phyloP scores from a whole-genome alignment of 2,888 invertebrate species.

The Drosophila neonasuta region DNA sequence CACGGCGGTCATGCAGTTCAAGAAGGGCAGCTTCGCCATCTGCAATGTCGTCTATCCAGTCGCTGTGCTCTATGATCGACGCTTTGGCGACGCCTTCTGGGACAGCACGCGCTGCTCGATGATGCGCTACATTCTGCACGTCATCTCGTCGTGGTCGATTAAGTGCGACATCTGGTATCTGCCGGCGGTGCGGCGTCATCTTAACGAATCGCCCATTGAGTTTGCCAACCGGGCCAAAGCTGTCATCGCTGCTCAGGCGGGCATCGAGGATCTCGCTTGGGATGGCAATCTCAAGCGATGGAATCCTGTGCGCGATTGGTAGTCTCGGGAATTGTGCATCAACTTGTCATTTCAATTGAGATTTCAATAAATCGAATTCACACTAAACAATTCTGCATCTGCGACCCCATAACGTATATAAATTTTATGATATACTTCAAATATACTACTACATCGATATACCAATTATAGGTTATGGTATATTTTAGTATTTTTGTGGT shows the following conservation, averaged over 20 bases:
- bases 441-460: no score
- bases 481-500: no score
- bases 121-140: slow-evolving; percentile 55
- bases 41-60: slow-evolving; percentile 97
- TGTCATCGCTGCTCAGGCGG: slow-evolving; percentile 51
- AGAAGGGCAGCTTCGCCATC: slow-evolving; percentile 99
- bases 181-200: slow-evolving; percentile 36
- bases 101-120: slow-evolving; percentile 61
- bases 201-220: slow-evolving; percentile 40
- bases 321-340: not conserved
- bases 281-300: slow-evolving; percentile 66
- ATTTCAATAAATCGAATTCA: no score
- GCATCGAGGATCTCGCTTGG: slow-evolving; percentile 54
- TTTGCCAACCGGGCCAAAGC: slow-evolving; percentile 61
- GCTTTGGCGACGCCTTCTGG: slow-evolving; percentile 67
- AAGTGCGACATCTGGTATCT: slow-evolving; percentile 64
- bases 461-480: no score
- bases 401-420: no score
- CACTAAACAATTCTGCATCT: no score
- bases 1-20: slow-evolving; percentile 99
- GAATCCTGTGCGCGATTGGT: slow-evolving; percentile 51
- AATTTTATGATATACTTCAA: no score
- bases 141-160: slow-evolving; percentile 60
- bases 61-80: slow-evolving; percentile 90
- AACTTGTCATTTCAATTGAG: no score